A percentile compares a stretch with the other conserved stretches of the same genome.
Conservation (phyloP, 2,113 vertebrate genomes). For the Pseudopipra pipra region DNA sequence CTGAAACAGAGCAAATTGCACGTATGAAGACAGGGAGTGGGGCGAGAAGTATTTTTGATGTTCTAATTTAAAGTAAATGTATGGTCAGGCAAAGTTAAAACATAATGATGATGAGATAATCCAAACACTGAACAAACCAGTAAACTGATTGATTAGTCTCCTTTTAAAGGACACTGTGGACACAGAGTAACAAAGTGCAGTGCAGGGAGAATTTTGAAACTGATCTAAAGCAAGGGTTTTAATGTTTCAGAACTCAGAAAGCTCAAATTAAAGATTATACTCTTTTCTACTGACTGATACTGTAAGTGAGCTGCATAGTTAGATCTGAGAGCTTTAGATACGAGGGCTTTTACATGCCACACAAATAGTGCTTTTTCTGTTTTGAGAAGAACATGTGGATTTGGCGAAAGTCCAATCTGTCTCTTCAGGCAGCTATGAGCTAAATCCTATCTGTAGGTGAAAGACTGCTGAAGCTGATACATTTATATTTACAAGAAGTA, state of each 20-base stretch:
- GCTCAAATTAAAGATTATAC: neutral
- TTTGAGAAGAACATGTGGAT: neutral
- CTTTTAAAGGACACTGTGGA: neutral
- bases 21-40: neutral
- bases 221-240: neutral
- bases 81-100: neutral
- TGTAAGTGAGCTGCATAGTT: neutral
- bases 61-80: neutral
- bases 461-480: neutral
- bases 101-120: neutral
- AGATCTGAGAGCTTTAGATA: neutral
- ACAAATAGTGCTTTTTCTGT: neutral
- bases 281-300: neutral
- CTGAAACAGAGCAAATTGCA: neutral
- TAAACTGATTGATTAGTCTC: neutral
- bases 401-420: neutral
- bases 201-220: neutral
- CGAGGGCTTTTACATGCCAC: neutral
- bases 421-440: neutral
- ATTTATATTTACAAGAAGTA: neutral
- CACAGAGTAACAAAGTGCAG: neutral
- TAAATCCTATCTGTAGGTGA: neutral
- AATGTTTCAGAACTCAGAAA: neutral
- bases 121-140: neutral
- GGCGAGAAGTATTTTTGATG: neutral